These are phyloP conservation scores for Haplotaxodon microlepis DNA, from an alignment of 2,113 vertebrate genomes.

Conservation along the genomic window DNA sequence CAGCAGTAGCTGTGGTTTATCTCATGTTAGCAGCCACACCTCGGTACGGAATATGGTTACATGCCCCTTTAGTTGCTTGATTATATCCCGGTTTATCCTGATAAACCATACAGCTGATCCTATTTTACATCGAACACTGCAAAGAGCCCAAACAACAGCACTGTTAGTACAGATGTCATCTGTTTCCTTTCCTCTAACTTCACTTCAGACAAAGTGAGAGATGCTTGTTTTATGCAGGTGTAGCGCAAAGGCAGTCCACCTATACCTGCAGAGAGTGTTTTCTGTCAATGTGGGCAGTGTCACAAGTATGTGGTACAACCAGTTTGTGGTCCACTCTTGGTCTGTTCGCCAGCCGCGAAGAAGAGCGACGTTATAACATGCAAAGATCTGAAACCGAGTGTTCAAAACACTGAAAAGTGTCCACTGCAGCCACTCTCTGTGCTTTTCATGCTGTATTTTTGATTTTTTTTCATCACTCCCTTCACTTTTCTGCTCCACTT, in stretches of 20 bases:
- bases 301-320: not conserved
- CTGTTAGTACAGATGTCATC: not conserved
- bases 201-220: not conserved
- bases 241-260: not conserved
- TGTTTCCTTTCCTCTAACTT: not conserved
- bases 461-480: not conserved
- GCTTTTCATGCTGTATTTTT: not conserved
- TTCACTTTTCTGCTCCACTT: not conserved
- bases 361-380: not conserved
- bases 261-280: not conserved
- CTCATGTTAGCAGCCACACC: rapidly evolving
- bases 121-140: not conserved
- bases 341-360: not conserved
- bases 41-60: rapidly evolving
- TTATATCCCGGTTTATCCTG: not conserved
- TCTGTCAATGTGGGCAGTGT: not conserved
- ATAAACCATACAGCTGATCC: not conserved
- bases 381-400: not conserved
- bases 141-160: not conserved
- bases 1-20: not conserved
- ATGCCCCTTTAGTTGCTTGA: not conserved
- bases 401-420: not conserved
- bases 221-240: not conserved
- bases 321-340: not conserved
- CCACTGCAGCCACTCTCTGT: not conserved